Conservation (phyloP, 2,797 vertebrate genomes). For the Anisognathus igniventris region DNA sequence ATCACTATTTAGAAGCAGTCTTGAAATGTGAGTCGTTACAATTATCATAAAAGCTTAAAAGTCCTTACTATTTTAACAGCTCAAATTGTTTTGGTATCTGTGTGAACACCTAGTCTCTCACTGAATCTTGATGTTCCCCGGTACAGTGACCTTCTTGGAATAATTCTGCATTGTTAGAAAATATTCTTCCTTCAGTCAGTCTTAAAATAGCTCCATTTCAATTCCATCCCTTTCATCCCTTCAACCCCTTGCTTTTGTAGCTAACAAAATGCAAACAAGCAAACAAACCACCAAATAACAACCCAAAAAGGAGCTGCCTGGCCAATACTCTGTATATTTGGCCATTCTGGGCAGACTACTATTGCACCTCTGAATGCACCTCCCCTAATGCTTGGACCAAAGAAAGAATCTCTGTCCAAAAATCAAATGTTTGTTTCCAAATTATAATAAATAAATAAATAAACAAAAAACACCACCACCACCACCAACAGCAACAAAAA, state of each 20-base stretch:
- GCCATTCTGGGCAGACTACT: background rate
- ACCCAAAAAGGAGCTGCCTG: background rate
- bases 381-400: background rate
- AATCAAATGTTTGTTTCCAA: background rate
- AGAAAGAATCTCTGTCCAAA: background rate
- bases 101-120: background rate
- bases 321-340: background rate
- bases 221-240: background rate
- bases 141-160: background rate
- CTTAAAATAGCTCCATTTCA: background rate
- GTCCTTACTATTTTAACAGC: background rate
- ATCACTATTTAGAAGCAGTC: background rate
- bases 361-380: background rate
- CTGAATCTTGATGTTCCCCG: background rate
- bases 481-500: background rate
- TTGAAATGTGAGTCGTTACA: background rate
- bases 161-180: background rate
- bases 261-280: background rate
- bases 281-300: background rate
- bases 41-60: background rate
- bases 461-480: background rate
- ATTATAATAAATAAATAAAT: background rate
- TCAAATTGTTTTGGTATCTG: background rate
- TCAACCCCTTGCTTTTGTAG: background rate
- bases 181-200: background rate